These are phyloP conservation scores for Pteropus rufus DNA, from an alignment of 2,797 vertebrate species.

Conservation along the genomic window DNA sequence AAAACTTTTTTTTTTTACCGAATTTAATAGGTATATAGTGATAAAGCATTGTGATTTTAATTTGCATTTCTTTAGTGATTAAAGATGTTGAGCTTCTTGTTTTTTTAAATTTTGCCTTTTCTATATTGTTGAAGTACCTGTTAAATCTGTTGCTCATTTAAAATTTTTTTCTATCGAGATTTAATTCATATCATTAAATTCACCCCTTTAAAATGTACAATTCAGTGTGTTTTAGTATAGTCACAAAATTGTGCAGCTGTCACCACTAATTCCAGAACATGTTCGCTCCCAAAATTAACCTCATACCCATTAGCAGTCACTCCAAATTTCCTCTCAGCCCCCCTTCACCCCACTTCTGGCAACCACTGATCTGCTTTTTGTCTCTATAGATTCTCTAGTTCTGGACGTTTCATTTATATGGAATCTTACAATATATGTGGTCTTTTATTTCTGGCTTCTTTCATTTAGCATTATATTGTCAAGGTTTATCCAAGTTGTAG, in stretches of 20 bases:
- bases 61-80: not conserved
- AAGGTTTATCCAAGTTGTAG: not conserved
- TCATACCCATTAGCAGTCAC: not conserved
- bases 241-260: not conserved
- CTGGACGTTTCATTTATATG: not conserved
- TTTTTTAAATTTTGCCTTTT: not conserved
- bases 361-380: not conserved
- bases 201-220: not conserved
- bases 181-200: not conserved
- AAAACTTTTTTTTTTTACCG: not conserved
- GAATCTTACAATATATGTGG: not conserved
- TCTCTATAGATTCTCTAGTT: not conserved
- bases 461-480: not conserved
- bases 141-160: not conserved
- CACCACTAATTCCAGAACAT: not conserved
- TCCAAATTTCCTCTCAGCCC: not conserved
- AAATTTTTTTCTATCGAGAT: not conserved
- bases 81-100: not conserved
- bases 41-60: not conserved
- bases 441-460: conserved; percentile 3
- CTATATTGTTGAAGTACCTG: not conserved
- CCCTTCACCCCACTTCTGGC: not conserved
- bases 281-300: not conserved
- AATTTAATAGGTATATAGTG: not conserved
- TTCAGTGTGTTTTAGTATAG: not conserved